A percentile compares a stretch with the other conserved stretches of the same genome.
These are phyloP conservation scores for Athene cunicularia DNA, from an alignment of 2,113 vertebrate species.

Conservation along the genomic window DNA sequence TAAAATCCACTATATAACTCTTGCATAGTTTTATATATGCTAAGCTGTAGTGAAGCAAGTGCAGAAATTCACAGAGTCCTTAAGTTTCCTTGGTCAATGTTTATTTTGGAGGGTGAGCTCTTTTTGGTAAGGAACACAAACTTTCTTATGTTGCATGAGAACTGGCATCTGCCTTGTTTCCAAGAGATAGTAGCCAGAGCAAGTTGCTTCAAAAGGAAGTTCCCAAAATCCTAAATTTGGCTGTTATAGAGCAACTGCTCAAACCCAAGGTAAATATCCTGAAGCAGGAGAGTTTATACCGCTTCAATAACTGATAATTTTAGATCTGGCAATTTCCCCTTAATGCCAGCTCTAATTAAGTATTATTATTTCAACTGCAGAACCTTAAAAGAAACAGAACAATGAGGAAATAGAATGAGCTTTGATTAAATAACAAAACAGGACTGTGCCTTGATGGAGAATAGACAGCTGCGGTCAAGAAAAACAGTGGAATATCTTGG, in stretches of 20 bases:
- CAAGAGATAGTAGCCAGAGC: not conserved
- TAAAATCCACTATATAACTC: not conserved
- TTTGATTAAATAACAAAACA: conserved; percentile 7
- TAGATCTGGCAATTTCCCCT: conserved; percentile 22
- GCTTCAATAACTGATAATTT: not conserved
- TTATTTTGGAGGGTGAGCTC: not conserved
- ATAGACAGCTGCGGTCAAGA: not conserved
- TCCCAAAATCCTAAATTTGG: not conserved
- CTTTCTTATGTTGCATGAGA: not conserved
- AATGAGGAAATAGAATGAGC: conserved; percentile 20
- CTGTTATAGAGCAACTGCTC: not conserved
- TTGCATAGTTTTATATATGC: not conserved
- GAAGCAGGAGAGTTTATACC: not conserved
- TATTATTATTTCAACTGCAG: not conserved
- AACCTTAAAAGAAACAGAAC: conserved; percentile 20
- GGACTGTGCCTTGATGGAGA: not conserved
- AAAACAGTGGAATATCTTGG: not conserved
- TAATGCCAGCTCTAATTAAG: not conserved
- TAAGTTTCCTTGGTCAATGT: not conserved
- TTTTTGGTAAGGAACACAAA: not conserved
- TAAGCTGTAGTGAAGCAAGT: not conserved
- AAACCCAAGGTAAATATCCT: not conserved
- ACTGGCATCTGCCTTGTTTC: not conserved
- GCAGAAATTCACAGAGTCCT: not conserved
- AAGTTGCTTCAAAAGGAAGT: not conserved